phyloP scores from a whole-genome alignment of 92 coral and sea anemone genomes.

The Porites evermanni region DNA sequence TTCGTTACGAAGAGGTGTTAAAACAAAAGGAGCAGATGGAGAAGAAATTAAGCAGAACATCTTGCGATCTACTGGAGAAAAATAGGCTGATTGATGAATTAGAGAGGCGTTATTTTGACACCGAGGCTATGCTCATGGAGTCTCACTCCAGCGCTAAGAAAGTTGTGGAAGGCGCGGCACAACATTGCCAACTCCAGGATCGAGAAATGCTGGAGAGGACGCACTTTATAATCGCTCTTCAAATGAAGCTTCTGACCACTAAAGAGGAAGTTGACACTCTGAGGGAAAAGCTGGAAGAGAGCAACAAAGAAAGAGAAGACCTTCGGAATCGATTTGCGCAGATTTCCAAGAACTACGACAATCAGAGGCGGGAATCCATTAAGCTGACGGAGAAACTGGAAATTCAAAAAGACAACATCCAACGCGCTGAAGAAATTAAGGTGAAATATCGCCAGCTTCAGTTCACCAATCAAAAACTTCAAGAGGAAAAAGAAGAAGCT shows the following conservation, averaged over 20 bases:
- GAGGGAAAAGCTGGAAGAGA: conserved; percentile 68
- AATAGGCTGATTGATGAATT: conserved; percentile 70
- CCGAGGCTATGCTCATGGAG: conserved; percentile 63
- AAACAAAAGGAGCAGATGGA: conserved; percentile 74
- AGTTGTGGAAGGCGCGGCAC: conserved; percentile 65
- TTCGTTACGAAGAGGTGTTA: conserved; percentile 75
- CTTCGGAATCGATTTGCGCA: conserved; percentile 70
- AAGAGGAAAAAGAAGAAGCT: conserved; percentile 77
- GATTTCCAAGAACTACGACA: conserved; percentile 77
- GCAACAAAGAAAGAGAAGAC: conserved; percentile 58
- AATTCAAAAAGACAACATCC: conserved; percentile 85
- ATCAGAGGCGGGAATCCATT: conserved; percentile 93
- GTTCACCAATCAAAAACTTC: conserved; percentile 78
- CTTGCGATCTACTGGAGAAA: conserved; percentile 68
- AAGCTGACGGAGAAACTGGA: conserved; percentile 83
- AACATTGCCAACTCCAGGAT: conserved; percentile 68
- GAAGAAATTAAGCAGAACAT: conserved; percentile 63
- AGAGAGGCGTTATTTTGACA: conserved; percentile 70
- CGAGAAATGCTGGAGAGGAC: conserved; percentile 88
- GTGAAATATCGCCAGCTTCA: conserved; percentile 83
- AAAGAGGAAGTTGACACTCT: conserved; percentile 84
- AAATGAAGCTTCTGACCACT: conserved; percentile 89
- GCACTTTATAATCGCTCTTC: conserved; percentile 90
- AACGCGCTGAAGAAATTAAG: conserved; percentile 80
- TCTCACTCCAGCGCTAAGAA: conserved; percentile 77